A percentile compares a stretch with the other conserved stretches of the same genome.
Evolutionary conservation across 2,797 vertebrate genomes (phyloP).

Genomic region (Botia almorhae): DNA sequence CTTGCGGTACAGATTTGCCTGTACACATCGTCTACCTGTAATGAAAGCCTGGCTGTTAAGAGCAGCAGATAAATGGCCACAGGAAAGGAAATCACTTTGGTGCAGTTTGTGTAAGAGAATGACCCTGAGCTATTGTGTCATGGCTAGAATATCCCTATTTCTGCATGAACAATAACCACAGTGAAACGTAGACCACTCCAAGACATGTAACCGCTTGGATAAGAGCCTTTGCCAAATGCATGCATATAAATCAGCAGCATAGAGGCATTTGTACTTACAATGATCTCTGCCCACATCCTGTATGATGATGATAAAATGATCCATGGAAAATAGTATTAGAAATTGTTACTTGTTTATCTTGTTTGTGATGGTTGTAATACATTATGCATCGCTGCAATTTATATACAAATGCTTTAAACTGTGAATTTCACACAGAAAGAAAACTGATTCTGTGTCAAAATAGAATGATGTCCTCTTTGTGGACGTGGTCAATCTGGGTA

Average conservation of each 20-base stretch:
- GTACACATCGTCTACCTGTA: constrained; percentile 19
- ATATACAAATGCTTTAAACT: no score
- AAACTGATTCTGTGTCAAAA: no score
- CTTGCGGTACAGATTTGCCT: constrained; percentile 37
- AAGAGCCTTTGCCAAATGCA: background rate
- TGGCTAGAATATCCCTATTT: background rate
- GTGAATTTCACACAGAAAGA: no score
- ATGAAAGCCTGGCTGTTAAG: constrained; percentile 40
- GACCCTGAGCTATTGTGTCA: constrained; percentile 25
- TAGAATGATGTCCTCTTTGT: no score
- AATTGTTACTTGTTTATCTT: no score
- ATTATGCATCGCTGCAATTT: no score
- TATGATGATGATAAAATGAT: no score
- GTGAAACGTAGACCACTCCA: background rate
- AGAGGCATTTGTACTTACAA: background rate
- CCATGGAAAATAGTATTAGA: no score
- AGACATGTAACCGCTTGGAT: background rate
- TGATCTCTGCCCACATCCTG: no score
- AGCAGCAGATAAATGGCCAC: constrained; percentile 17
- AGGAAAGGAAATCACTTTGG: background rate
- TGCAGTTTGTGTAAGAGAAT: background rate
- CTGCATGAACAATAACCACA: background rate
- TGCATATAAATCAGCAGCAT: no score
- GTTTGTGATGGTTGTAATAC: no score
- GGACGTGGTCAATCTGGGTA: no score